Conservation (phyloP, 2,113 vertebrate species). For the Scomber scombrus region DNA sequence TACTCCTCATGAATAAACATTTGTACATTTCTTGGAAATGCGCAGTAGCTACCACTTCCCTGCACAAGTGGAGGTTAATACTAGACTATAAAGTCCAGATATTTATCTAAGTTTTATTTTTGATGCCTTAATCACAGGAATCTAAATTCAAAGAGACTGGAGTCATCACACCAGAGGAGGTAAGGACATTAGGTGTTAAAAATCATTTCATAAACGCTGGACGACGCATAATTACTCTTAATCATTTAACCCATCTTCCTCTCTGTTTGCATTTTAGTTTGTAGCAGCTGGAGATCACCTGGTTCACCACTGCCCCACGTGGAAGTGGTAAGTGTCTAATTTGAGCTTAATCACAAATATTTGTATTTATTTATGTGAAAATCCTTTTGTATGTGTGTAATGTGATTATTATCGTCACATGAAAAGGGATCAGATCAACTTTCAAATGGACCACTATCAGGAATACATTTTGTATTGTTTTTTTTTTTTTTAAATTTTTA, state of each 20-base stretch:
- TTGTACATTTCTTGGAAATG: neutral
- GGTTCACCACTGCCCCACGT: constrained; percentile 99
- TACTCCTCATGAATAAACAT: neutral
- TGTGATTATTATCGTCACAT: too few relatives aligned
- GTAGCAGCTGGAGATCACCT: constrained; percentile 97
- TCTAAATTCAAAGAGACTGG: constrained; percentile 99
- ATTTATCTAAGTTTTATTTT: neutral
- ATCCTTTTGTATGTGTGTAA: neutral
- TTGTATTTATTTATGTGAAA: too few relatives aligned
- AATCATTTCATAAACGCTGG: neutral
- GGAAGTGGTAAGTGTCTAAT: constrained; percentile 93
- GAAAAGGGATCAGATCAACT: too few relatives aligned
- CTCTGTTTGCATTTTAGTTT: constrained; percentile 82
- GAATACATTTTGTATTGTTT: too few relatives aligned
- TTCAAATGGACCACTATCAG: too few relatives aligned
- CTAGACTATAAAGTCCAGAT: neutral
- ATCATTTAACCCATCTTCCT: neutral
- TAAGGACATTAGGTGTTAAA: constrained; percentile 68
- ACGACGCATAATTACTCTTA: neutral
- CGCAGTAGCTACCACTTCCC: too few relatives aligned
- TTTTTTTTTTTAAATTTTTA: too few relatives aligned
- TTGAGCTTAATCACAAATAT: neutral
- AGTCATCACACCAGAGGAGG: constrained; percentile 98
- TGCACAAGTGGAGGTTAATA: neutral
- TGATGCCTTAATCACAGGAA: constrained; percentile 86